Base-by-base conservation (phyloP, 2,888 invertebrate species). In the Halocaridina rubra region DNA sequence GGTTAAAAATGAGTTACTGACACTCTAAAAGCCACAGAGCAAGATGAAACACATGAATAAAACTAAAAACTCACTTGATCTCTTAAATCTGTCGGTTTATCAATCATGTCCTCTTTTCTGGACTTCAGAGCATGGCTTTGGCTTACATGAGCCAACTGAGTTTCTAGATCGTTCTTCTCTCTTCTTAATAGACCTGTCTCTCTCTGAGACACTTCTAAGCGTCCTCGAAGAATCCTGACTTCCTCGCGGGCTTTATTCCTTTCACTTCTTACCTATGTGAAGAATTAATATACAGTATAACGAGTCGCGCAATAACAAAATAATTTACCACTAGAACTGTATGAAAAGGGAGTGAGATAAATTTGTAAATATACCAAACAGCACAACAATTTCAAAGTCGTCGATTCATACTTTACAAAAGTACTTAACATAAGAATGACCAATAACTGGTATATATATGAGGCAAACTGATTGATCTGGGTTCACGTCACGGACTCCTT, bases 161-260 rank as follows among this genome's bases (percentile, higher is more conserved):
- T n/a, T 33, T 86, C 86, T 53, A 82, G 32, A 22, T 86, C 84
- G 64, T 86, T 86, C 67, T 86, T 84, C 39, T 84, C 80, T 30
- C 86, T 78, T 69, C 61, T 92, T 95, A 94, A 92, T 0, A 93
- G 92, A 84, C 93, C 93, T 0, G 94, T 92, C 90, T 97, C 97
- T 91, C 97, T 96, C 86, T 94, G 91, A 0, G 95, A 92, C 8
- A 93, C 91, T 90, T 98, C 98, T 46, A 97, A 92, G 92, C 96
- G 97, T 53, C 93, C 93, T 89, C 96, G 93, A 3, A 97, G 91
- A 89, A 95, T 94, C 90, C 97, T 96, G 1, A 95, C 94, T 91
- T 98, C 98, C 89, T 98, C 98, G 57, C 98, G 92, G 0, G 97
- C 95, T 90, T 96, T 96, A 91, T 98, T 98, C 29, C 98, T 93